These are phyloP conservation scores for Nomada fucata DNA, from an alignment of 2,888 invertebrate genomes.

Conservation along the genomic window DNA sequence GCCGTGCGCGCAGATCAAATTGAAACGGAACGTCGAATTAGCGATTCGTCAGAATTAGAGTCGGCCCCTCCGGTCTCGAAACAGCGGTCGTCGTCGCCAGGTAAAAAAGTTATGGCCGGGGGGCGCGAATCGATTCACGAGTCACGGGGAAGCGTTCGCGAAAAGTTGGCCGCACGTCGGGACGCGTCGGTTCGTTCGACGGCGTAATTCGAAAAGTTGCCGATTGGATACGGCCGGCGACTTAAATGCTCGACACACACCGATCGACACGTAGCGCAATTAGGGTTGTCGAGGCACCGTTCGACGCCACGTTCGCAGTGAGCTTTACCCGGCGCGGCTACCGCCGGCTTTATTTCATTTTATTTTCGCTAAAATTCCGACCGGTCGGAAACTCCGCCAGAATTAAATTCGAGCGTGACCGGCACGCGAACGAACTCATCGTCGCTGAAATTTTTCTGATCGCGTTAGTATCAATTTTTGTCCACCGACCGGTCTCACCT, in stretches of 20 bases:
- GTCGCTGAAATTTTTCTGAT: slow-evolving; percentile 48
- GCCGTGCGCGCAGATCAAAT: too few relatives aligned
- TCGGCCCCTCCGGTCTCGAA: not conserved
- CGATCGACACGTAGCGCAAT: slow-evolving; percentile 56
- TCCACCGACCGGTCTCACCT: too few relatives aligned
- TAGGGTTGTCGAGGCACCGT: slow-evolving; percentile 54
- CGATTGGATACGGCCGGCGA: slow-evolving; percentile 41
- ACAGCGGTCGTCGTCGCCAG: not conserved
- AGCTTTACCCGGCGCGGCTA: slow-evolving; percentile 31
- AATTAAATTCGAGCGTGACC: slow-evolving; percentile 63
- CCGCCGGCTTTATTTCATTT: slow-evolving; percentile 50
- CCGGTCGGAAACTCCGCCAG: slow-evolving; percentile 54
- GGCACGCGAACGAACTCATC: slow-evolving; percentile 56
- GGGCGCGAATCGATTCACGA: not conserved
- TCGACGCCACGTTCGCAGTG: slow-evolving; percentile 32
- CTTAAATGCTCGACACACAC: slow-evolving; percentile 42
- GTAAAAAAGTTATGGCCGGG: not conserved
- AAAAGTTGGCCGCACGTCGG: slow-evolving; percentile 1
- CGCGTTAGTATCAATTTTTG: slow-evolving; percentile 53
- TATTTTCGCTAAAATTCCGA: slow-evolving; percentile 55
- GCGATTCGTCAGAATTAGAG: too few relatives aligned
- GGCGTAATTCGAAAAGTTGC: slow-evolving; percentile 51
- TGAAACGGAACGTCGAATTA: too few relatives aligned
- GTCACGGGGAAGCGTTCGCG: not conserved
- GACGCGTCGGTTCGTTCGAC: not conserved